Percentiles rank a stretch among this genome's conserved stretches.
phyloP scores from a whole-genome alignment of 2,888 invertebrate species.

The Melanostoma scalare region DNA sequence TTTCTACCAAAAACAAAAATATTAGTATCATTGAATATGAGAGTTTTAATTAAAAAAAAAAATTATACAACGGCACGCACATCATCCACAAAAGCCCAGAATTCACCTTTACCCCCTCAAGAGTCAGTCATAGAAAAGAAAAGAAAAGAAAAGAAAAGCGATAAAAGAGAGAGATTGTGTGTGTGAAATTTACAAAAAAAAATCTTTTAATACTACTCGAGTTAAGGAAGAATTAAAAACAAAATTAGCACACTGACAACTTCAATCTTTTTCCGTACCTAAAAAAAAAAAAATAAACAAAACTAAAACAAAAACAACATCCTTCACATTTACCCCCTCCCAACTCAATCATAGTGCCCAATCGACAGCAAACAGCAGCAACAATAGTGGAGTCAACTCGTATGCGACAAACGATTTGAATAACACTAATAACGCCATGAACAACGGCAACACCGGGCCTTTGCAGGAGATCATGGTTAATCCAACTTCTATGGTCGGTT shows the following conservation, averaged over 20 bases:
- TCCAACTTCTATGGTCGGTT: slow-evolving; percentile 82
- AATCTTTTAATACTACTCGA: slow-evolving; percentile 32
- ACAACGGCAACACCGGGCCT: slow-evolving; percentile 77
- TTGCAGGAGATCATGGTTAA: slow-evolving; percentile 82
- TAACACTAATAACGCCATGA: slow-evolving; percentile 77
- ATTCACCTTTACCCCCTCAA: slow-evolving; percentile 59
- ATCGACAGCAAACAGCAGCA: slow-evolving; percentile 79
- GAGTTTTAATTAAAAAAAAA: slow-evolving; percentile 12
- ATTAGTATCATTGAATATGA: background rate
- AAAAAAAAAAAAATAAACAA: slow-evolving; percentile 37
- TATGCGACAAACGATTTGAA: slow-evolving; percentile 80
- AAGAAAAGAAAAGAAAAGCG: slow-evolving; percentile 38
- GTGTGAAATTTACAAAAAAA: slow-evolving; percentile 38
- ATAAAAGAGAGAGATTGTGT: slow-evolving; percentile 70
- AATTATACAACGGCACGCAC: slow-evolving; percentile 30
- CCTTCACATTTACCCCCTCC: slow-evolving; percentile 65
- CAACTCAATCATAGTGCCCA: slow-evolving; percentile 71
- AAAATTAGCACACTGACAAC: slow-evolving; percentile 52
- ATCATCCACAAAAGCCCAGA: slow-evolving; percentile 70
- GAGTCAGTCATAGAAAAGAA: slow-evolving; percentile 20
- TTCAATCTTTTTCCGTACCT: slow-evolving; percentile 57
- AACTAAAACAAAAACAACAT: slow-evolving; percentile 26
- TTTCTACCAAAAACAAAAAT: slow-evolving; percentile 5
- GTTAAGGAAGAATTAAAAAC: slow-evolving; percentile 27
- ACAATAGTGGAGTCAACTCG: slow-evolving; percentile 76